Evolutionary conservation across 2,797 vertebrate species (phyloP).

Genomic region (Alectoris magna): DNA sequence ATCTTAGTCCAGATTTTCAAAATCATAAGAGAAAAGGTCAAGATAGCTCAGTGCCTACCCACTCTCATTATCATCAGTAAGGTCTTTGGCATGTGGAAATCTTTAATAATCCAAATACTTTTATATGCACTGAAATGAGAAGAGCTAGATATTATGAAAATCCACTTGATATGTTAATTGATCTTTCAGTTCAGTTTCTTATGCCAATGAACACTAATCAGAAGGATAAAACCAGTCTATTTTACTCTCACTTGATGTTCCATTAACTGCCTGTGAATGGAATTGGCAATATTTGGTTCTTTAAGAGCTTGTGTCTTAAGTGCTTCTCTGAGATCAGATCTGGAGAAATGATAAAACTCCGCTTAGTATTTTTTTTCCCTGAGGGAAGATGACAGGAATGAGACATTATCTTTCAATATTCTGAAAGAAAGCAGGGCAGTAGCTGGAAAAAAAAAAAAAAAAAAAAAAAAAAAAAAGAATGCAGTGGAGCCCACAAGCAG

Average conservation of each 20-base stretch:
- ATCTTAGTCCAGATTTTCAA: background rate
- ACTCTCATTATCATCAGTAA: background rate
- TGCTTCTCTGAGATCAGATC: background rate
- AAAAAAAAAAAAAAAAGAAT: background rate
- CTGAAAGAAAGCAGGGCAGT: background rate
- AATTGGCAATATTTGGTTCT: background rate
- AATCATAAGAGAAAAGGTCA: background rate
- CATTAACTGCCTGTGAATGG: background rate
- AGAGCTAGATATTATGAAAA: background rate
- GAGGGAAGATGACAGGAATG: background rate
- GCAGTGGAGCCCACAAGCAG: background rate
- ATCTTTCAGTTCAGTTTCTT: background rate
- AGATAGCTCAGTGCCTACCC: background rate
- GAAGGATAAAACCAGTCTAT: background rate
- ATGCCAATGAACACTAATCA: background rate
- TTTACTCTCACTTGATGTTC: background rate
- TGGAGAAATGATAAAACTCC: background rate
- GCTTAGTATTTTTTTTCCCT: background rate
- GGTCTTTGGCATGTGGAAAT: background rate
- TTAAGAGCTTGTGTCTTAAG: background rate
- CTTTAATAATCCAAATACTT: background rate
- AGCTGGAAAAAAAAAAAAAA: background rate
- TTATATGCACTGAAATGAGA: background rate
- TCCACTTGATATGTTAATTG: background rate
- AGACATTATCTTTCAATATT: background rate